Evolutionary conservation across 2,113 vertebrate genomes (phyloP).

Genomic region (Passer domesticus): DNA sequence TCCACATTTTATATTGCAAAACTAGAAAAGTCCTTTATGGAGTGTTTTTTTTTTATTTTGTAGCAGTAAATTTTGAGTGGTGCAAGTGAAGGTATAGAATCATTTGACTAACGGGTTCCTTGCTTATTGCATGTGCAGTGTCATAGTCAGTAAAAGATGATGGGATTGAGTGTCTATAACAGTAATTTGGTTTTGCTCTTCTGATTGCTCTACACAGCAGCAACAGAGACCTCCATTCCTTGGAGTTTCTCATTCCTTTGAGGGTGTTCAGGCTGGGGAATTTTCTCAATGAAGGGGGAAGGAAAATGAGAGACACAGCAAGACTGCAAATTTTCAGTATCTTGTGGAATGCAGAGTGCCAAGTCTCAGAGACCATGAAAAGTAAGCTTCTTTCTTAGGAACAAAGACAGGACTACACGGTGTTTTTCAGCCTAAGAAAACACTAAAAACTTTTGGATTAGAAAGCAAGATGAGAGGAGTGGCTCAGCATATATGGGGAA

Average conservation of each 20-base stretch:
- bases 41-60: not conserved
- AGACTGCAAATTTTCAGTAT: not conserved
- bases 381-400: not conserved
- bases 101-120: not conserved
- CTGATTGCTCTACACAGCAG: not conserved
- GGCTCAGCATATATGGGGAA: not conserved
- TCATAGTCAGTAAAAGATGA: not conserved
- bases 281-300: not conserved
- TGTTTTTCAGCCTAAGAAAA: not conserved
- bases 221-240: not conserved
- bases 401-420: not conserved
- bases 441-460: not conserved
- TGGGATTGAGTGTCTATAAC: not conserved
- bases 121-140: rapidly evolving
- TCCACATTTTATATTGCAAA: not conserved
- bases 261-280: not conserved
- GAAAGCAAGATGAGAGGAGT: not conserved
- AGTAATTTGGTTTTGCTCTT: not conserved
- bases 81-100: not conserved
- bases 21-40: not conserved
- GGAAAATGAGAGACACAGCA: not conserved
- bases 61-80: not conserved
- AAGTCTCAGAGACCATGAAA: not conserved
- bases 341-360: not conserved
- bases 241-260: not conserved